Base-by-base conservation (phyloP, 1,140 invertebrate species). In the Lordiphosa collinella region DNA sequence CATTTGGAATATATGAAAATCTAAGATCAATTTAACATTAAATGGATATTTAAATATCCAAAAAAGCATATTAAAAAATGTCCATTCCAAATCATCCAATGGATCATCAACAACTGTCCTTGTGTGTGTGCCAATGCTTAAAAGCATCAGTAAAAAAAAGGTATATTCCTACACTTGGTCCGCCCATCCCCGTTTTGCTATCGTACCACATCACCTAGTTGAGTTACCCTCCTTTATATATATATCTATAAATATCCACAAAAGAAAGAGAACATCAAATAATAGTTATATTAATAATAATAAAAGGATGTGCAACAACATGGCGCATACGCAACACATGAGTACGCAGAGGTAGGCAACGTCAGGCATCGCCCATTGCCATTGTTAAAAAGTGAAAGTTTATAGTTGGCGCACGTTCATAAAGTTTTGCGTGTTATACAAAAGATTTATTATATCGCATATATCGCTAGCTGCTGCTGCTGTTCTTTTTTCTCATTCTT, bases 381-480 rank as follows among this genome's bases (percentile, higher is more conserved):
- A 67, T 59, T 71, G 54, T 59, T 71, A 51, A 71, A 78, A 78
- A 78, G 73, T 71, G 73, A 78, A 78, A 78, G 73, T 78, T 78
- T 78, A 78, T 78, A 78, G 73, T 78, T 78, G 73, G 67, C 67
- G 73, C 73, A 78, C 73, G 73, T 78, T 78, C 73, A 78, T 68
- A 78, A 78, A 78, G 73, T 78, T 78, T 78, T 78, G 73, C 73
- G 73, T 78, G 73, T 78, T 78, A 72, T 78, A 78, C 73, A 70
- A 78, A 78, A 78, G 73, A 78, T 78, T 78, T 78, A 78, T 78
- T 78, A 78, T 78, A 78, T 78, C 73, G 73, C 73, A 78, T 62
- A 78, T 78, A 78, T 78, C 67, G 73, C 65, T 70, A 60, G 65
- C 67, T 71, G 60, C 61, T 75, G 65, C 49, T 40, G 51, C 51